These are phyloP conservation scores for Tachina lurida DNA, from an alignment of 2,888 invertebrate species.

Conservation along the genomic window DNA sequence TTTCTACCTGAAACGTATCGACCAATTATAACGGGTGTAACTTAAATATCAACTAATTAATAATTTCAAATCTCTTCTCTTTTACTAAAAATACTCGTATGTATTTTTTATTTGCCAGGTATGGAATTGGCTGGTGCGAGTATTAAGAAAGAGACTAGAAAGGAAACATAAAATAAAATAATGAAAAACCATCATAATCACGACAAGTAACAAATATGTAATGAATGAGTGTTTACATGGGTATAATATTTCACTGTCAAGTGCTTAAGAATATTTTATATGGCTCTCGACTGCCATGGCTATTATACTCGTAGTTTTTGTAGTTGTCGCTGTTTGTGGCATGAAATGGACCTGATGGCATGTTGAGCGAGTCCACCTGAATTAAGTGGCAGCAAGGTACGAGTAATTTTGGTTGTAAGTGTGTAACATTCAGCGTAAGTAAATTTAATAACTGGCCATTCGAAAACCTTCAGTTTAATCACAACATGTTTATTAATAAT, in stretches of 20 bases:
- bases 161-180: constrained; percentile 47
- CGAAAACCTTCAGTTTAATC: constrained; percentile 70
- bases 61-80: constrained; percentile 47
- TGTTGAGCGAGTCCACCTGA: constrained; percentile 67
- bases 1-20: constrained; percentile 10
- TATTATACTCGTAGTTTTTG: neutral
- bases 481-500: constrained; percentile 75
- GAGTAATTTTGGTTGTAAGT: constrained; percentile 10
- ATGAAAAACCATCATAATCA: constrained; percentile 68
- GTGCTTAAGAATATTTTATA: constrained; percentile 60
- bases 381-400: constrained; percentile 37
- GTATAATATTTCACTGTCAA: constrained; percentile 72
- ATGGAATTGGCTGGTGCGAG: constrained; percentile 9
- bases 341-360: constrained; percentile 57
- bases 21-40: constrained; percentile 61
- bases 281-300: neutral
- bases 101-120: constrained; percentile 30
- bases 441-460: constrained; percentile 42
- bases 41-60: constrained; percentile 66
- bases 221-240: constrained; percentile 71
- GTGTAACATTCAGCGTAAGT: neutral
- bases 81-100: constrained; percentile 26
- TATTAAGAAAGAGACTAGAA: constrained; percentile 32
- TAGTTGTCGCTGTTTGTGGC: constrained; percentile 16
- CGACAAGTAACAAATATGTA: constrained; percentile 71